Evolutionary conservation across 2,888 invertebrate species (phyloP), one percentile per base, ranked within the genome.

Genomic region (Amphipoea oculea): DNA sequence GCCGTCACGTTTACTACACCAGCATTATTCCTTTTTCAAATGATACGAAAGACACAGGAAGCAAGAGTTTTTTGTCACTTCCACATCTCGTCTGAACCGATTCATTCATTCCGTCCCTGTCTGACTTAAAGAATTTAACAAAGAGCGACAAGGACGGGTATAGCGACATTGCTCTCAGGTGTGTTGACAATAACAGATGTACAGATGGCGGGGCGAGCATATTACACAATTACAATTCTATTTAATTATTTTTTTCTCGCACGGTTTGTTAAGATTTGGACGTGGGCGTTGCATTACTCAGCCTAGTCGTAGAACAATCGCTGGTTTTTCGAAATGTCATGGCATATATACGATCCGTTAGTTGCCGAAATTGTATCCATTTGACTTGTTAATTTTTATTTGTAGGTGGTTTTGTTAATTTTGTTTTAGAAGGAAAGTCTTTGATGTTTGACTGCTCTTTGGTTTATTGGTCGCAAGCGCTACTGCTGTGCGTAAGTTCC

Each of bases 41-140:
- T 96, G 95, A 96, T 96, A 96, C 95, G 93, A 96, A 96, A 97
- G 96, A 96, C 96, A 97, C 97, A 97, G 97, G 96, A 97, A 97
- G 96, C 96, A 91, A 91, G 93, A 95, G 95, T 96, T 97, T 96
- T 96, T 97, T 96, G 97, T 97, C 96, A 96, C 96, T 97, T 97
- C 97, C 96, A 95, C 95, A 92, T 95, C 93, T 93, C 91, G 91
- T 87, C 91, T 89, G 90, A 92, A 92, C 94, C 86, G 92, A 95
- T 92, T 92, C 88, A 86, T 82, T 89, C 82, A 69, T 57, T 62
- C 88, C 78, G 45, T 96, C 95, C 90, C 91, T 85, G 78, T 95
- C 90, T 36, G 48, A 77, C 92, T 2, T 73, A 67, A 42, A 48
- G 1, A 62, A 76, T 80, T 88, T 68, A 1, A 4, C 0, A 14